phyloP scores from a whole-genome alignment of 2,113 vertebrate genomes.

The Protomyctophum bolini region DNA sequence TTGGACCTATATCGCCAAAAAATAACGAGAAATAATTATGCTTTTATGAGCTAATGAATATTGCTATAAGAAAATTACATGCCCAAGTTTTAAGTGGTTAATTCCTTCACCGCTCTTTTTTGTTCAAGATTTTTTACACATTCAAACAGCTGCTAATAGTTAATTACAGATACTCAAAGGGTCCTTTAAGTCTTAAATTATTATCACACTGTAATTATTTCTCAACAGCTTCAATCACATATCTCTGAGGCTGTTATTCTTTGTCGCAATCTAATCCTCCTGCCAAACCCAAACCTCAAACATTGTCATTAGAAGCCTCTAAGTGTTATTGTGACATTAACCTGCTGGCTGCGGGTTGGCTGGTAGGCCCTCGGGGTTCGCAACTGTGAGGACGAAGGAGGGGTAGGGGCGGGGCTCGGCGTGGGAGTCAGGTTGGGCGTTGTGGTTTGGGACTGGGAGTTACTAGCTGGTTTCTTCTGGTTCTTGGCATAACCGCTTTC shows the following conservation, averaged over 20 bases:
- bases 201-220: conserved; percentile 17
- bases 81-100: no score
- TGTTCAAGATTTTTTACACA: no score
- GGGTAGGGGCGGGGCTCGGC: conserved; percentile 67
- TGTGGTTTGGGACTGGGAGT: conserved; percentile 60
- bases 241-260: no score
- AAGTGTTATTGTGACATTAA: conserved; percentile 3
- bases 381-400: conserved; percentile 42
- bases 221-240: neutral
- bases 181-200: neutral
- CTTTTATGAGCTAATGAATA: no score
- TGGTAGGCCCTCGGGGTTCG: conserved; percentile 77
- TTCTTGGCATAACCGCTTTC: conserved; percentile 86
- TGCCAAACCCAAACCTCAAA: neutral
- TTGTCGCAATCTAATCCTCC: no score
- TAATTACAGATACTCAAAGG: no score
- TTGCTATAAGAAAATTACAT: no score
- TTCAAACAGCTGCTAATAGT: no score
- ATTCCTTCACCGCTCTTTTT: no score
- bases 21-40: no score
- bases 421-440: conserved; percentile 51
- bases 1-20: no score
- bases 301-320: conserved; percentile 15
- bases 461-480: conserved; percentile 59
- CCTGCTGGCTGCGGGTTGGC: conserved; percentile 81